Base-by-base conservation (phyloP, 2,797 vertebrate species). In the Micropoecilia bifurca region DNA sequence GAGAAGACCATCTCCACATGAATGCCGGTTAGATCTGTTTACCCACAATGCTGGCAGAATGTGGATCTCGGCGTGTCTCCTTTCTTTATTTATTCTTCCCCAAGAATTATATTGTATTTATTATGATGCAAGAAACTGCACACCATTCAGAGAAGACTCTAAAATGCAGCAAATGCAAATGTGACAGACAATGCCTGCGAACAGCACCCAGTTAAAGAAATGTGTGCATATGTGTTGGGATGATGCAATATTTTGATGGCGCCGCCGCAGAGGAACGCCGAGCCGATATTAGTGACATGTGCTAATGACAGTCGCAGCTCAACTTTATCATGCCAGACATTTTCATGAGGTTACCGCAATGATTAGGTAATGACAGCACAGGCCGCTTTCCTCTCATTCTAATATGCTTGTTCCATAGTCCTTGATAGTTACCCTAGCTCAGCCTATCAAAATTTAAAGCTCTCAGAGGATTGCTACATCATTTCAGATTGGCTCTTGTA, bases 171-270 rank as follows among this genome's bases (percentile, higher is more conserved):
- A 66, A 80, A 86, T 83, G 77, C 75, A 85, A 85, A 88, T 87
- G 41, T 39, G 79, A 81, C 68, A 45, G 75, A 33, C 76, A 66
- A n/a, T 74, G 73, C 69, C 71, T 86, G 69, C 61, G 47, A 83
- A 84, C 47, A 71, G 55, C 80, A n/a, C 50, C 74, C 72, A 61
- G 50, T 73, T 72, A 30, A 30, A 61, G 36, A 79, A 73, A 20
- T 41, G 13, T 79, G 30, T 82, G 61, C 6, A 69, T 77, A 74
- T 47, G 63, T 47, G 53, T 82, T 80, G 46, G 75, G 80, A 84
- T 89, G 90, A 88, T 90, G 90, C 87, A 88, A 91, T 84, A 77
- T 75, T 79, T 75, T 66, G 77, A 83, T 59, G 4, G 45, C 63
- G 39, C 50, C 28, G 45, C 76, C 47, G 80, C 75, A 43, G 59